Base-by-base conservation (phyloP, 2,888 invertebrate genomes). In the Calliopum simillimum region DNA sequence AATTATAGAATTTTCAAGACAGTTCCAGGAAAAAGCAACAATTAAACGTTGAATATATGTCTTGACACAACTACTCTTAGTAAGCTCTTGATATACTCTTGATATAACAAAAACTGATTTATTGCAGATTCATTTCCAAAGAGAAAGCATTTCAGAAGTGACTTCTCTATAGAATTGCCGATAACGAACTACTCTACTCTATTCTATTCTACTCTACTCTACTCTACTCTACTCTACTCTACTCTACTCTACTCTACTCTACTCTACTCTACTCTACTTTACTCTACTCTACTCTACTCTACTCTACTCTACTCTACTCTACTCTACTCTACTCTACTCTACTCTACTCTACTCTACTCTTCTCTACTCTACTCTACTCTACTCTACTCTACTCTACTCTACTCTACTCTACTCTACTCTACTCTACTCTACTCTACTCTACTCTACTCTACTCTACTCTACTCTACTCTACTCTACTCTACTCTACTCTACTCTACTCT, bases 251-350 rank as follows among this genome's bases (percentile, higher is more conserved):
- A 69, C 63, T 69, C 41, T 63, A 63, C 62, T 69, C 55, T 69
- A 69, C 62, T 69, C 47, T 69, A 69, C 63, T 69, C 55, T 69
- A 69, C 63, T 69, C 49, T 69, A 69, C 62, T 69, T 46, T 69
- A 69, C 62, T 61, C 46, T 69, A 69, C 63, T 69, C 55, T 69
- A 69, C 63, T 69, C 49, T 69, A 69, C 55, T 68, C 53, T 62
- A 61, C 53, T 69, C 47, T 62, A 62, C 55, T 69, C 55, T 69
- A 69, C 63, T 69, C 49, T 69, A 69, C 62, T 69, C 55, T 69
- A 69, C 62, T 69, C 47, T 69, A 69, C 63, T 63, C 46, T 62
- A 69, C 63, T 62, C 49, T 69, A 62, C 62, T 69, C 44, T 69
- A 69, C 62, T 69, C 47, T 69, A 69, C 63, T 63, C 46, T 69